Base-by-base conservation (phyloP, 1,140 invertebrate species). In the Drosophila ercepeae region DNA sequence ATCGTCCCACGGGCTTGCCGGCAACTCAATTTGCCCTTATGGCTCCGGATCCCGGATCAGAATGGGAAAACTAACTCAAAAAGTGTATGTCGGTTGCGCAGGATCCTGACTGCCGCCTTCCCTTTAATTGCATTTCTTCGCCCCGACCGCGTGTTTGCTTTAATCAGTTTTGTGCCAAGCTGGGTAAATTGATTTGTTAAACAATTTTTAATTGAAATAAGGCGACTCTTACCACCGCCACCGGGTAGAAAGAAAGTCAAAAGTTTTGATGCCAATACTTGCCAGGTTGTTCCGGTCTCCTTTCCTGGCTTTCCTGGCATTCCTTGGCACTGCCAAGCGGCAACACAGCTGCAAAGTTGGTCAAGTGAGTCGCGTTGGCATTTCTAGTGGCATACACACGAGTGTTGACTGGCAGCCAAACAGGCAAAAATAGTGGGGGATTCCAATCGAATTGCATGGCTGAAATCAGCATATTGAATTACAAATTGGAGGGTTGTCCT, bases 121-220 rank as follows among this genome's bases (percentile, higher is more conserved):
- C 55, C 59, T 57, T 53, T 78, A 84, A 78, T 83, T 86, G 75
- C 57, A 68, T 83, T 86, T 84, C 46, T 55, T 58, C 23, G 42
- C 29, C 21, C 36, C 36, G 36, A 39, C 14, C 36, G 49, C 36
- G 44, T 50, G 19, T 39, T 50, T 57, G 59, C 21, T 50, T 78
- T 83, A 78, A 78, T 84, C 67, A 75, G 60, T 57, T 83, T 61
- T 16, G 45, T 41, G 70, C 53, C 71, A 60, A 76, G 68, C 45
- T 13, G 27, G 41, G 54, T 42, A 86, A 86, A 88, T 86, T 86
- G 82, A 86, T 86, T 86, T 77, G 73, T 88, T 86, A 78, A 88
- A 74, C 73, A 78, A 82, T 82, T 88, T 88, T 86, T 86, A 86
- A 86, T 86, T 86, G 82, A 86, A 86, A 86, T 75, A 49, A 55